Percentiles rank a stretch among this genome's conserved stretches.
These are phyloP conservation scores for Lepidostoma basale DNA, from an alignment of 1,140 invertebrate species.

Conservation along the genomic window DNA sequence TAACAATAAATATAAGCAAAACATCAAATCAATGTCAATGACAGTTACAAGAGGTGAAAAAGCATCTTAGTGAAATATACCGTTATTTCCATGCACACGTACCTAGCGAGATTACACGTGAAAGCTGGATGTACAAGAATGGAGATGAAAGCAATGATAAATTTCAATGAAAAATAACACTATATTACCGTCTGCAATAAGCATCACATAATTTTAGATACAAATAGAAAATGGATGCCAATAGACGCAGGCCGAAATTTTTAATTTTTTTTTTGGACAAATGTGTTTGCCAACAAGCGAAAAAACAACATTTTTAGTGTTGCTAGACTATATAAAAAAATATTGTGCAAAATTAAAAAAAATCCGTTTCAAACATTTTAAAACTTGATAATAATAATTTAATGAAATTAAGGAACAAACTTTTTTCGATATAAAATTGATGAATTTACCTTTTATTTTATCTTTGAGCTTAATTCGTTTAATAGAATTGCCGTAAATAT, in stretches of 20 bases:
- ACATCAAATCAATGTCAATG: slow-evolving; percentile 30
- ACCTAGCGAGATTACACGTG: slow-evolving; percentile 1
- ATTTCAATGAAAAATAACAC: slow-evolving; percentile 1
- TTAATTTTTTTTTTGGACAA: slow-evolving; percentile 32
- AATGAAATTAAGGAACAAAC: no score
- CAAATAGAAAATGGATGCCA: slow-evolving; percentile 30
- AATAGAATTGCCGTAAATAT: no score
- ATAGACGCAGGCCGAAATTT: slow-evolving; percentile 18
- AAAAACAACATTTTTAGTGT: slow-evolving; percentile 10
- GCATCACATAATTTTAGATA: slow-evolving; percentile 18
- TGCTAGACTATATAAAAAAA: no score
- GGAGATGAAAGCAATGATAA: not conserved
- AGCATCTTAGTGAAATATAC: slow-evolving; percentile 16
- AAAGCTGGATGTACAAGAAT: not conserved
- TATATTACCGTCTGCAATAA: not conserved
- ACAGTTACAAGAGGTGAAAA: slow-evolving; percentile 20
- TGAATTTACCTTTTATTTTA: no score
- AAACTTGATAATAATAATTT: no score
- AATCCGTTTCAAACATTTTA: no score
- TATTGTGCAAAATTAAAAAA: no score
- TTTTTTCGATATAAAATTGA: no score
- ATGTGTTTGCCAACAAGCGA: slow-evolving; percentile 29
- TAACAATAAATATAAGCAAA: slow-evolving; percentile 28
- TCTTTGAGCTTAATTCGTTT: no score
- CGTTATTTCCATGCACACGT: slow-evolving; percentile 17